These are phyloP conservation scores for Motacilla alba DNA, from an alignment of 2,113 vertebrate genomes.

Conservation along the genomic window DNA sequence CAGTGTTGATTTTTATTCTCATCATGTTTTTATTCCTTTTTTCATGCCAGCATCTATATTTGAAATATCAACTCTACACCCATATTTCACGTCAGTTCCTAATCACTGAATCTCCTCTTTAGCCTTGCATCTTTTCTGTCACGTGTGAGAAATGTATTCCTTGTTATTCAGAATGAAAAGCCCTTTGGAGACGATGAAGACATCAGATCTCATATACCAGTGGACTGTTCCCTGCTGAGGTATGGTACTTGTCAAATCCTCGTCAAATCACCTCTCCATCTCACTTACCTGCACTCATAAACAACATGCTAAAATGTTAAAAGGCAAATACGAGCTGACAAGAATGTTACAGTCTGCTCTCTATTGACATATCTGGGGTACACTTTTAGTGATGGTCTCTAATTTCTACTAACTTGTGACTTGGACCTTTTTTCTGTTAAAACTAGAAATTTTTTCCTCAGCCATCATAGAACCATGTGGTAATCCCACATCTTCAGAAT, in stretches of 20 bases:
- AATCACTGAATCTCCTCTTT: not conserved
- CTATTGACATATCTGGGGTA: not conserved
- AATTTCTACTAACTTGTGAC: not conserved
- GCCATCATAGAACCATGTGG: not conserved
- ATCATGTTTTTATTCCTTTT: not conserved
- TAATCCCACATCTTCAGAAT: not conserved
- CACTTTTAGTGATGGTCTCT: not conserved
- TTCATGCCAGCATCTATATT: not conserved
- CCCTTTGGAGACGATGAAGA: not conserved
- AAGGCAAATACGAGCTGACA: not conserved
- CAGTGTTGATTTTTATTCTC: not conserved
- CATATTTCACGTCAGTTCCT: not conserved
- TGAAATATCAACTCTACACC: not conserved
- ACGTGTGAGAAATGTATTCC: not conserved
- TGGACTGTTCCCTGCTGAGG: not conserved
- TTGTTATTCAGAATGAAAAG: not conserved
- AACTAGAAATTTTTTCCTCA: not conserved
- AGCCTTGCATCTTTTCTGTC: not conserved
- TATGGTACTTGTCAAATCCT: not conserved
- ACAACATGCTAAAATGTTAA: not conserved
- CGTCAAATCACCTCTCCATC: not conserved
- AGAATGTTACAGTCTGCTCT: not conserved
- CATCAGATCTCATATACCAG: not conserved
- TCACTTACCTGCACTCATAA: not conserved
- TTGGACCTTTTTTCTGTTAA: not conserved